These are phyloP conservation scores for Harpalus rufipes DNA, from an alignment of 2,888 invertebrate species.

Conservation along the genomic window DNA sequence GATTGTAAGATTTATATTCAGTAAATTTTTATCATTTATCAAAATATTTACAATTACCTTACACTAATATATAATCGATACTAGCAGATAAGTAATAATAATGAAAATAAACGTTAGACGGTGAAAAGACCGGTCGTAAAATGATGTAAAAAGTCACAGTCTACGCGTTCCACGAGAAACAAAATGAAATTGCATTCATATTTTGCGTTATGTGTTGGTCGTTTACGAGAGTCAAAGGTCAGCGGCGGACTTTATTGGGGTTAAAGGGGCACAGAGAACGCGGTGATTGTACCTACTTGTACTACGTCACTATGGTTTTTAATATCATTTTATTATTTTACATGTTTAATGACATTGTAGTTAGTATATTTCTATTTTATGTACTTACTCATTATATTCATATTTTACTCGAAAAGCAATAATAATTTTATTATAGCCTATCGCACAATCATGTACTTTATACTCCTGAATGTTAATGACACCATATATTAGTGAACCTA, in stretches of 20 bases:
- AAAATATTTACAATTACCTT: slow-evolving; percentile 43
- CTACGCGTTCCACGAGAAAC: slow-evolving; percentile 67
- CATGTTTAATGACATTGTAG: slow-evolving; percentile 51
- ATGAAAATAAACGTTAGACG: slow-evolving; percentile 26
- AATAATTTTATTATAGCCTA: slow-evolving; percentile 53
- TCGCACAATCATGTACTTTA: slow-evolving; percentile 44
- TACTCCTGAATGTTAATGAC: slow-evolving; percentile 38
- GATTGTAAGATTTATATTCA: slow-evolving; percentile 24
- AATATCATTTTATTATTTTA: slow-evolving; percentile 50
- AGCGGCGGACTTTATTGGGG: slow-evolving; percentile 69
- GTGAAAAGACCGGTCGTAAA: background rate
- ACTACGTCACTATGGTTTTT: slow-evolving; percentile 41
- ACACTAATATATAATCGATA: slow-evolving; percentile 48
- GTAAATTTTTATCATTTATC: slow-evolving; percentile 47
- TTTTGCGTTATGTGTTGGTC: slow-evolving; percentile 65
- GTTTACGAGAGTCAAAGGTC: slow-evolving; percentile 72
- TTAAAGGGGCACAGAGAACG: slow-evolving; percentile 67
- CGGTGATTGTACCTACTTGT: slow-evolving; percentile 57
- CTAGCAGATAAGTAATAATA: slow-evolving; percentile 19
- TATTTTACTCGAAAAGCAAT: slow-evolving; percentile 49
- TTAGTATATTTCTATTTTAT: slow-evolving; percentile 46
- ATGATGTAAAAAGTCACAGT: slow-evolving; percentile 68
- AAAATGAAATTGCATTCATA: slow-evolving; percentile 70
- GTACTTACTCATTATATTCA: slow-evolving; percentile 51
- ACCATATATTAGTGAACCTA: slow-evolving; percentile 29